phyloP scores from a whole-genome alignment of 2,797 vertebrate genomes.

The Oophaga sylvatica region DNA sequence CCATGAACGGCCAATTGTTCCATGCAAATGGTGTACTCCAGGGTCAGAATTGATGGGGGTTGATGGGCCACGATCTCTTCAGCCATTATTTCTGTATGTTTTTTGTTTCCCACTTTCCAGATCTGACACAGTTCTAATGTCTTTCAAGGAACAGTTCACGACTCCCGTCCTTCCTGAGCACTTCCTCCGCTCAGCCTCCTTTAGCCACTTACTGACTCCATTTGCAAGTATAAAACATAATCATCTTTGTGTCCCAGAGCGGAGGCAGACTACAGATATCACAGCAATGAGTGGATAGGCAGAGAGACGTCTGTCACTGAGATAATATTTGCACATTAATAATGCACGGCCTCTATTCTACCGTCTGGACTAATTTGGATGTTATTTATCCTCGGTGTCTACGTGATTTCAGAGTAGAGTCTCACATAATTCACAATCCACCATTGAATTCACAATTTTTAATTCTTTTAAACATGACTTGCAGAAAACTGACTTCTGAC shows the following conservation, averaged over 20 bases:
- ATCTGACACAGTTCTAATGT: background rate
- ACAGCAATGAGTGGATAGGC: constrained; percentile 40
- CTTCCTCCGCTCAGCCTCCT: background rate
- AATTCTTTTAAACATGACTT: constrained; percentile 13
- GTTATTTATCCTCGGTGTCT: constrained; percentile 49
- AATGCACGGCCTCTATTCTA: constrained; percentile 44
- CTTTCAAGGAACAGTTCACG: background rate
- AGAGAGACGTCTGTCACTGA: constrained; percentile 54
- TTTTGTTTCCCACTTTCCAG: background rate
- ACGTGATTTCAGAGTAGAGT: constrained; percentile 30
- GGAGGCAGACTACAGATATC: constrained; percentile 22
- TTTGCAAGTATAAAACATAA: constrained; percentile 54
- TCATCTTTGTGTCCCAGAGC: constrained; percentile 38
- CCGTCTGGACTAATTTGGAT: constrained; percentile 55
- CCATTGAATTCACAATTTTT: constrained; percentile 24
- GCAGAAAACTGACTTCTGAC: background rate
- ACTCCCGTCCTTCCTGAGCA: constrained; percentile 9
- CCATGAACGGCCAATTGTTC: no score
- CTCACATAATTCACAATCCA: constrained; percentile 25
- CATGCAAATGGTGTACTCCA: no score
- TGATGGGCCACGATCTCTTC: no score
- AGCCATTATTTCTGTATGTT: no score
- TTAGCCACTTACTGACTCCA: constrained; percentile 34
- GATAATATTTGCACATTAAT: constrained; percentile 62
- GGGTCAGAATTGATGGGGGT: no score